Evolutionary conservation across 1,140 invertebrate genomes (phyloP), one percentile per base, ranked within the genome.

Genomic region (Neodiprion fabricii): DNA sequence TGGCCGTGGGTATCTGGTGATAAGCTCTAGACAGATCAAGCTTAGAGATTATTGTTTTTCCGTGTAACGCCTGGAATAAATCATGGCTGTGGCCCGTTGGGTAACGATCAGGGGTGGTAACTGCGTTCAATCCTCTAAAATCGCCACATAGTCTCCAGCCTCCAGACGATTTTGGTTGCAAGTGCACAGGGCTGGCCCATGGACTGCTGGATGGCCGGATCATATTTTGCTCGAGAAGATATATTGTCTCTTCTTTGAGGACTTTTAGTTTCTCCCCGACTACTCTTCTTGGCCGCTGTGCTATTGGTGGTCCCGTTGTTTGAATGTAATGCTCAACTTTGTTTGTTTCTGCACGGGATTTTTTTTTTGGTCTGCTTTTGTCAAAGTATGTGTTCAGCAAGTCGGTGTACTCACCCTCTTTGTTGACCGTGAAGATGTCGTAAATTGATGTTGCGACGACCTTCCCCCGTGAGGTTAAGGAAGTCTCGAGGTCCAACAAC

Each of bases 151-250:
- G 75, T 10, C 84, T 71, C 73, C 76, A 83, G 1, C 74, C 72
- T 4, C 81, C 83, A 72, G 79, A 75, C 49, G 71, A 61, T 71
- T 86, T 88, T 17, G 76, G 77, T n/a, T 79, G 78, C 71, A 86
- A 78, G 68, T 85, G 80, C 9, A 85, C 67, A 12, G 85, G 83
- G 23, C 78, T 79, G 1, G 85, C 79, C 84, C 83, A 89, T 23
- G 80, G 53, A 72, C 83, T 83, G 9, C 66, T 76, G 1, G 75
- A 76, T 8, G 72, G 74, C 10, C 70, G 61, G n/a, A 74, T 68
- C 21, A 76, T 70, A 1, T 28, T 48, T 1, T 40, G 21, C 9
- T 75, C 48, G 7, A 74, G 50, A 1, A 77, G 40, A 7, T 61
- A 40, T 10, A 72, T 49, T 21, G 73, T 28, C 10, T 73, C 66